Base-by-base conservation (phyloP, 2,797 vertebrate genomes). In the Sebastes cheni region DNA sequence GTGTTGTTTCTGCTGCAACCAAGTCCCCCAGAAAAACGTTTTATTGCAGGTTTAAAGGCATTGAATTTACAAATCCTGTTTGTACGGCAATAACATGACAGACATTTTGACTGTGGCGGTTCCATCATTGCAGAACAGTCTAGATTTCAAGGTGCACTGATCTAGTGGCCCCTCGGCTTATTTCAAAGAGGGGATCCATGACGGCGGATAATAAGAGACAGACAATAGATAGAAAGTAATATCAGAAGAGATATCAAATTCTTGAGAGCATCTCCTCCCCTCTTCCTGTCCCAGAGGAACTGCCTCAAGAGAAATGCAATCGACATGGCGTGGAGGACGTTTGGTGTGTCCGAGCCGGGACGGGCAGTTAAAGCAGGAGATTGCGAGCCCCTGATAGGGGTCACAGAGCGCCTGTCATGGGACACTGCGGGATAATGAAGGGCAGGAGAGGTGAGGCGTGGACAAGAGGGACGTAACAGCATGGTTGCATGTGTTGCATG, bases 401-500 rank as follows among this genome's bases (percentile, higher is more conserved):
- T 83, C 72, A 85, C 30, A 73, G 72, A 69, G 78, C 68, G 46
- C 60, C 68, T 61, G 77, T 77, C 81, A 62, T 5, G 67, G 90
- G 85, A 88, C 89, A 86, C 89, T 89, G 92, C 81, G 50, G 92
- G 84, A 91, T 83, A 74, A 76, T 89, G 92, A 92, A 92, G 89
- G 80, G 81, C 82, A 85, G 29, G 71, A 79, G 72, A 83, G 73
- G 69, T 61, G 67, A 81, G 75, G 8, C 4, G 18, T 61, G 30
- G 67, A 18, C 20, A 20, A 42, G 58, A 80, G 34, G 73, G 55
- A 54, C 8, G 6, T 23, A 22, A 29, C 18, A 23, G 25, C 55
- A 14, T 1, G 32, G 27, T 32, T 64, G 58, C 25, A 42, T 14
- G 50, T 73, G 65, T 50, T 67, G 70, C 29, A 59, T 58, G 72